Base-by-base conservation (phyloP, 2,888 invertebrate genomes). In the Nebria salina region DNA sequence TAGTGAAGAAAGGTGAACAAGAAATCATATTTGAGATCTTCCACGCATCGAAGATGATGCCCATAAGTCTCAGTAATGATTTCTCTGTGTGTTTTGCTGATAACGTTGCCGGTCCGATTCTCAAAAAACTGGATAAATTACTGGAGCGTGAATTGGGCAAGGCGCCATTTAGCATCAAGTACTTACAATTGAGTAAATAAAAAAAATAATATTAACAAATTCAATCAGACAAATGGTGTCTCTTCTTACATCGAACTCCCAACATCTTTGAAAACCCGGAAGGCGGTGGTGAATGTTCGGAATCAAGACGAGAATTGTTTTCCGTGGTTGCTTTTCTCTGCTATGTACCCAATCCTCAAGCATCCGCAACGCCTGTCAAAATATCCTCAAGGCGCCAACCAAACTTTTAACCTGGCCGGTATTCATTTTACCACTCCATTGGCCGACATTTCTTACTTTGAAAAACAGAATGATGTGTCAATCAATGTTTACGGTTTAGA, bases 301-400 rank as follows among this genome's bases (percentile, higher is more conserved):
- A 84, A 83, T 81, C 2, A 78, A 11, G 83, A 83, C 76, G 66
- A 82, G 42, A 72, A 73, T n/a, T 84, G 83, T 75, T 84, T 84
- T 74, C 75, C 72, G 11, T 83, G 83, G 83, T 34, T 82, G 42
- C 70, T 83, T 65, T 34, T 83, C 13, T 64, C 82, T 20, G 83
- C 83, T 66, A 64, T 84, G 65, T 78, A 68, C 54, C 82, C 82
- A 2, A 73, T 66, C 9, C 43, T 54, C 20, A 25, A 25, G 2
- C 1, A 83, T 78, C 3, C 41, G n/a, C 66, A 83, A 42, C 73
- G 77, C 6, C 8, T 74, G 2, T 25, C 65, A 9, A 66, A 54
- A 42, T 83, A 82, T 77, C 81, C 81, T 25, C 26, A 82, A 43
- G 34, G 20, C 41, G 76, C 75, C 65, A 25, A 75, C 41, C 34